phyloP scores from a whole-genome alignment of 2,797 vertebrate species.

The Sebastes dallii region DNA sequence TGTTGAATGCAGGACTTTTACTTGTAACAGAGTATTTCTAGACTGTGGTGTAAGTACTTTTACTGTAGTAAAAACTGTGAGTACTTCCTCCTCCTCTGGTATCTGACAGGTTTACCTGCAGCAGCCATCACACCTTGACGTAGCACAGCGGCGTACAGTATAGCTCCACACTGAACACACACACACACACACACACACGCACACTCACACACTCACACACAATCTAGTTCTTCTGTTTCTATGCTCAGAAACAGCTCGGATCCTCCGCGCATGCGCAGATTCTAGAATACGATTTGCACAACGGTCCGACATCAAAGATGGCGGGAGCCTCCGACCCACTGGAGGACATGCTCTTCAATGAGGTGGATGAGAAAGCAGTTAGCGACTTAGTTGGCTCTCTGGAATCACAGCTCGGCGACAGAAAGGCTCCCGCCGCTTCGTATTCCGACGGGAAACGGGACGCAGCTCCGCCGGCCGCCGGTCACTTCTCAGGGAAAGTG shows the following conservation, averaged over 20 bases:
- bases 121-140: too few relatives aligned
- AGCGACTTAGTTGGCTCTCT: slow-evolving; percentile 88
- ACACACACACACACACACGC: too few relatives aligned
- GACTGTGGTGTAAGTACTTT: too few relatives aligned
- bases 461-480: slow-evolving; percentile 61
- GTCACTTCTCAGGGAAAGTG: slow-evolving; percentile 81
- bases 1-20: too few relatives aligned
- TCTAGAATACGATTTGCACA: slow-evolving; percentile 81
- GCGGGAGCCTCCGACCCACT: slow-evolving; percentile 85
- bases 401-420: slow-evolving; percentile 86
- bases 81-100: too few relatives aligned
- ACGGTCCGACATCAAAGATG: slow-evolving; percentile 84
- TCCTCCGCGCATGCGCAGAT: slow-evolving; percentile 78
- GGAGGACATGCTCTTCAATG: slow-evolving; percentile 89
- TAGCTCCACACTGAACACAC: too few relatives aligned
- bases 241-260: slow-evolving; percentile 33
- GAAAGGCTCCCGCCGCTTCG: slow-evolving; percentile 67
- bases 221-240: slow-evolving; percentile 38
- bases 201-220: rapidly evolving
- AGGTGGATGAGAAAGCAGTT: slow-evolving; percentile 90
- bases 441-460: slow-evolving; percentile 67
- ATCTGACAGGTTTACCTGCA: too few relatives aligned
- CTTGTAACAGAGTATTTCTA: too few relatives aligned
- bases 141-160: too few relatives aligned
- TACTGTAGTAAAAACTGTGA: too few relatives aligned